phyloP scores from a whole-genome alignment of 2,797 vertebrate genomes.

The Premnoplex brunnescens region DNA sequence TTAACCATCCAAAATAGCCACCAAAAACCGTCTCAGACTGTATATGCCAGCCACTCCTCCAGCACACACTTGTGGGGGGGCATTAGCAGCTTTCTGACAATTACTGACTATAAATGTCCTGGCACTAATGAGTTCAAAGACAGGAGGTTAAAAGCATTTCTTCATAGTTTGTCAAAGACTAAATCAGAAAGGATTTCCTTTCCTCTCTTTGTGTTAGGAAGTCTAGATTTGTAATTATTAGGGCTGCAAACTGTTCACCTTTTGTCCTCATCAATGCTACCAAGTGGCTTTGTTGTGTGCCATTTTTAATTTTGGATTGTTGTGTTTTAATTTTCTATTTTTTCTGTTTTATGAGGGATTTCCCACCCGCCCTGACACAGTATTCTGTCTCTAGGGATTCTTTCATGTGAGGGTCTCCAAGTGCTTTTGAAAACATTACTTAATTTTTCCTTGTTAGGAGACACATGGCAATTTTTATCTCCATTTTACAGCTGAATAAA shows the following conservation, averaged over 20 bases:
- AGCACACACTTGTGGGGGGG: not conserved
- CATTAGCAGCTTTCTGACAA: not conserved
- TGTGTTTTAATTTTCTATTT: not conserved
- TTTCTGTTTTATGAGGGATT: not conserved
- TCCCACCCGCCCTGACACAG: not conserved
- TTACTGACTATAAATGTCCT: not conserved
- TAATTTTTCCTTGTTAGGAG: conserved; percentile 5
- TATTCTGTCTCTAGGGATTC: not conserved
- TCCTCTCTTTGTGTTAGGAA: not conserved
- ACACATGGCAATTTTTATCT: conserved; percentile 35
- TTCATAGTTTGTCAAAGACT: not conserved
- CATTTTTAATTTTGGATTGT: not conserved
- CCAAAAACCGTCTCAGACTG: not conserved
- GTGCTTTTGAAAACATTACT: not conserved
- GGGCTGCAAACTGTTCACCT: not conserved
- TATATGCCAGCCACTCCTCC: not conserved
- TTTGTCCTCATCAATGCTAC: not conserved
- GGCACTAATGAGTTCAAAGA: not conserved
- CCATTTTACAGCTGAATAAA: conserved; percentile 56
- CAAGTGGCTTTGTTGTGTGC: not conserved
- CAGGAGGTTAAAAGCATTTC: not conserved
- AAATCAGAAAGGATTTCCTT: conserved; percentile 21
- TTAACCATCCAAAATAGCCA: not conserved
- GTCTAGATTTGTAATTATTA: not conserved
- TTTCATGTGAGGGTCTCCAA: not conserved